These are phyloP conservation scores for Poecilia velifera DNA, from an alignment of 2,797 vertebrate genomes.

Conservation along the genomic window DNA sequence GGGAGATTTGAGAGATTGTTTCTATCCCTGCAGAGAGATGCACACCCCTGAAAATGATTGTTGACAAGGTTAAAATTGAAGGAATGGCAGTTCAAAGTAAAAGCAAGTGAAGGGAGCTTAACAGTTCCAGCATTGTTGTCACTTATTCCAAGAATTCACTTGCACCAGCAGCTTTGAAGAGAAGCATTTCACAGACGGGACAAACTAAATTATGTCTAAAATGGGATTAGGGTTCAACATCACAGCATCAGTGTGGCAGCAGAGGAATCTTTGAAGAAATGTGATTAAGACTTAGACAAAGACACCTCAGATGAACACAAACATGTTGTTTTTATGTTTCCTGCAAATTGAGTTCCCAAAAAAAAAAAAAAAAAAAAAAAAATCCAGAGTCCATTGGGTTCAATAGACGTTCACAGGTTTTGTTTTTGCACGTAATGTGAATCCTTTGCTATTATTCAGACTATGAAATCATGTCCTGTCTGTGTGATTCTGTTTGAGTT, in stretches of 20 bases:
- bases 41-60: slow-evolving; percentile 19
- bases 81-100: slow-evolving; percentile 50
- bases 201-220: slow-evolving; percentile 61
- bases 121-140: slow-evolving; percentile 57
- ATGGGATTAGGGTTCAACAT: slow-evolving; percentile 62
- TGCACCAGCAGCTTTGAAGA: slow-evolving; percentile 55
- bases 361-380: not conserved
- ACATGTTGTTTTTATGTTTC: slow-evolving; percentile 3
- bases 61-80: slow-evolving; percentile 29
- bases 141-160: slow-evolving; percentile 41
- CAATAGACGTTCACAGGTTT: slow-evolving; percentile 1
- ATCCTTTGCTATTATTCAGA: not conserved
- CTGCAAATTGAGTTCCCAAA: slow-evolving; percentile 20
- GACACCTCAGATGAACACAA: slow-evolving; percentile 5
- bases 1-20: slow-evolving; percentile 1
- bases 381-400: slow-evolving; percentile 18
- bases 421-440: slow-evolving; percentile 2
- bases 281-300: slow-evolving; percentile 38
- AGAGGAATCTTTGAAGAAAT: slow-evolving; percentile 58
- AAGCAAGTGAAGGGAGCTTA: slow-evolving; percentile 55
- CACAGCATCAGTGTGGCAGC: slow-evolving; percentile 41
- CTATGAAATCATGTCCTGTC: not conserved
- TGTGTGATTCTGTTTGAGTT: not conserved
- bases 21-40: slow-evolving; percentile 28
- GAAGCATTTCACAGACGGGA: slow-evolving; percentile 46